Base-by-base conservation (phyloP, 2,113 vertebrate species). In the Scatophagus argus region DNA sequence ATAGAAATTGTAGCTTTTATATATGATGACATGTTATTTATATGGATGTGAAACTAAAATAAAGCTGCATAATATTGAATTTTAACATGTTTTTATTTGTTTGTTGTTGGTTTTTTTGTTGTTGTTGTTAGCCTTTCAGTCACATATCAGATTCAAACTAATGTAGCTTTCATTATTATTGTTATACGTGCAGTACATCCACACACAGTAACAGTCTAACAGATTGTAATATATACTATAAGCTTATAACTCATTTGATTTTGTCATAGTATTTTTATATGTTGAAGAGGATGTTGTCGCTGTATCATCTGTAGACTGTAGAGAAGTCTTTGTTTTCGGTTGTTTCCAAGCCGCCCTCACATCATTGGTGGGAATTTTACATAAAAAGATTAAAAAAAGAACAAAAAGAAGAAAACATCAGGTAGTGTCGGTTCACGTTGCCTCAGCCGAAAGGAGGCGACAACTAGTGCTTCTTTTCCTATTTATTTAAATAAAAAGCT, bases 201-300 rank as follows among this genome's bases (percentile, higher is more conserved):
- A 95, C 94, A 95, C 89, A 76, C 67, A 75, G 67, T 82, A 96
- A 91, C 95, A 95, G 94, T 94, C 95, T 93, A 95, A 97, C 95
- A 97, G 95, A 97, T 96, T 96, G 95, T 97, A 96, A 96, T 96
- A 96, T 97, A 96, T 97, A 96, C 95, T 94, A 81, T 83, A 27
- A 79, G 55, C 59, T 69, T 85, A 41, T 66, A 49, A 73, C 96
- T 93, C 96, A 92, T 96, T 96, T 96, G 91, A 93, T 94, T 96
- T 96, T 95, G 95, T 95, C 95, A 96, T 95, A 95, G 95, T 96
- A 97, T 97, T 97, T 96, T 97, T 97, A 89, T 97, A 97, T 96
- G 96, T 97, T 97, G 60, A 83, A 94, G 93, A 91, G 87, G 81
- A 91, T 91, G 68, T 81, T 12, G 61, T 79, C 32, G 36, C 58